These are phyloP conservation scores for Equus przewalskii DNA, from an alignment of 2,113 vertebrate genomes.

Conservation along the genomic window DNA sequence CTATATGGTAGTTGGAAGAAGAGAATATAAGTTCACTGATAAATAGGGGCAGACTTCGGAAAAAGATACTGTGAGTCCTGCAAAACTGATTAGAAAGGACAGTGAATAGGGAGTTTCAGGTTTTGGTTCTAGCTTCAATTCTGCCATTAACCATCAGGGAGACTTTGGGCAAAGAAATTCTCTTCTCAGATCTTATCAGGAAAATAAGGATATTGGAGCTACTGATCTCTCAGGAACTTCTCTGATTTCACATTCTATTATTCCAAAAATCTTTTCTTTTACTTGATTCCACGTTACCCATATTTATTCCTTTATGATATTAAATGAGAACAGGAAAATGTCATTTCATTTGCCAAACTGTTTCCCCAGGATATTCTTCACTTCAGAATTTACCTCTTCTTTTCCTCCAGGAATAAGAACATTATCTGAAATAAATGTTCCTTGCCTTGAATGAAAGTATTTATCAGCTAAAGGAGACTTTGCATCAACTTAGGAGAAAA, in stretches of 20 bases:
- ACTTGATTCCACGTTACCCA: background rate
- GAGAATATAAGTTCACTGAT: background rate
- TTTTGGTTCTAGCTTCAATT: constrained; percentile 29
- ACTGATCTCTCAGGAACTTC: constrained; percentile 51
- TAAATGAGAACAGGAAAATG: constrained; percentile 70
- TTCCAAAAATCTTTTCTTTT: constrained; percentile 48
- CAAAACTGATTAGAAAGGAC: background rate
- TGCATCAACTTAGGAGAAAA: constrained; percentile 52
- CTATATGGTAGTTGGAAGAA: background rate
- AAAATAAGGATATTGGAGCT: constrained; percentile 43
- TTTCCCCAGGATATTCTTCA: constrained; percentile 64
- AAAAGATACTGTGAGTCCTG: background rate
- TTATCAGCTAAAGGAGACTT: constrained; percentile 63
- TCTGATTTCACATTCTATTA: constrained; percentile 46
- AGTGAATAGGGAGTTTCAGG: background rate
- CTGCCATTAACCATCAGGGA: background rate
- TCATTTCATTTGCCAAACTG: constrained; percentile 54
- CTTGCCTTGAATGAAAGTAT: constrained; percentile 65
- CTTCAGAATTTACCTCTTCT: constrained; percentile 70
- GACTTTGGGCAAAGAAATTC: constrained; percentile 30
- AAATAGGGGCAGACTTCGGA: background rate
- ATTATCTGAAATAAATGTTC: constrained; percentile 66
- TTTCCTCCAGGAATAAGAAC: constrained; percentile 62
- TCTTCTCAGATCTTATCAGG: constrained; percentile 47
- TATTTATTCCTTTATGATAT: constrained; percentile 67